These are phyloP conservation scores for Anguilla anguilla DNA, from an alignment of 2,797 vertebrate genomes.

Conservation along the genomic window DNA sequence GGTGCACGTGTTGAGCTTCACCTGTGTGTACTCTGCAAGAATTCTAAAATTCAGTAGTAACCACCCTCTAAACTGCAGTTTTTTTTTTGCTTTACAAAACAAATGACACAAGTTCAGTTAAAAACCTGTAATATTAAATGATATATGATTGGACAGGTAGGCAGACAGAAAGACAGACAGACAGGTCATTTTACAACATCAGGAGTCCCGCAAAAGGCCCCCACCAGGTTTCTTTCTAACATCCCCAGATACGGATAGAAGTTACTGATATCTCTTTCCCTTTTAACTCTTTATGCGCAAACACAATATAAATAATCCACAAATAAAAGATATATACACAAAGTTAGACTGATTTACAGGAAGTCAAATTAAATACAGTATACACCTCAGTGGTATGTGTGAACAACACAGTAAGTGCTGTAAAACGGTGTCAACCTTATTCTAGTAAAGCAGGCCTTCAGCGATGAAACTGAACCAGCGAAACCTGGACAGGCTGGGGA, in stretches of 20 bases:
- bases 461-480: neutral
- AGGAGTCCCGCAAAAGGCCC: neutral
- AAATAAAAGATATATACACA: neutral
- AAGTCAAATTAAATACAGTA: neutral
- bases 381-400: neutral
- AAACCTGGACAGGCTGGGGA: neutral
- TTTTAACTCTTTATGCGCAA: neutral
- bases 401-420: neutral
- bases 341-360: neutral
- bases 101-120: neutral
- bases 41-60: neutral
- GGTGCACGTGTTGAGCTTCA: neutral
- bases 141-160: neutral
- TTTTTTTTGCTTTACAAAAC: neutral
- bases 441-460: neutral
- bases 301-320: neutral
- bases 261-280: neutral
- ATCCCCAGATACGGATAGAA: neutral
- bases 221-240: neutral
- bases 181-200: neutral
- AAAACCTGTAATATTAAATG: neutral
- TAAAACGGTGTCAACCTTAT: neutral
- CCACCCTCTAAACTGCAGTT: neutral
- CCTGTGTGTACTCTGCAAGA: neutral
- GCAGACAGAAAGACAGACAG: neutral